These are phyloP conservation scores for Sarcoramphus papa DNA, from an alignment of 2,797 vertebrate genomes.

Conservation along the genomic window DNA sequence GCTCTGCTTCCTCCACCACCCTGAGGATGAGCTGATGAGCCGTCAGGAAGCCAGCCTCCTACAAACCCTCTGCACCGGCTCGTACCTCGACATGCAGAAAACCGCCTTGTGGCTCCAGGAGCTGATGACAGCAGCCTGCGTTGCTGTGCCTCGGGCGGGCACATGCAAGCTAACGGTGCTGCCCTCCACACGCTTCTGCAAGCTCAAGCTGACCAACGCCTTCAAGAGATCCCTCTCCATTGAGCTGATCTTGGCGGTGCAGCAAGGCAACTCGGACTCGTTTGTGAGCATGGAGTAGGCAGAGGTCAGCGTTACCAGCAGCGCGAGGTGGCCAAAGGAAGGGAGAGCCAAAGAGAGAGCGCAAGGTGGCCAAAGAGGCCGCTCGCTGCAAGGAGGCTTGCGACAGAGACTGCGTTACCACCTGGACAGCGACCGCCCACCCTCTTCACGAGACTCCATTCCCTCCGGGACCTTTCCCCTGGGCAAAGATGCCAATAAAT, in stretches of 20 bases:
- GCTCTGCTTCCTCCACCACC: background rate
- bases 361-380: too few relatives aligned
- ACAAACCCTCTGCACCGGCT: background rate
- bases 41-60: background rate
- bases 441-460: too few relatives aligned
- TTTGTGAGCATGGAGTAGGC: too few relatives aligned
- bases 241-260: background rate
- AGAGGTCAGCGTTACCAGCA: too few relatives aligned
- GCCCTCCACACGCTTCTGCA: background rate
- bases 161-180: background rate
- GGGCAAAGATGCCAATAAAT: too few relatives aligned
- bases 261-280: too few relatives aligned
- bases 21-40: background rate
- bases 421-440: too few relatives aligned
- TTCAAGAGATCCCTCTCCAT: accelerated
- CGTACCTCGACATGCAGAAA: background rate
- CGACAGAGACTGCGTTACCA: too few relatives aligned
- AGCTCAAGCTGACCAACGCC: background rate
- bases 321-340: too few relatives aligned
- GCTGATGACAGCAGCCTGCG: background rate
- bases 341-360: too few relatives aligned
- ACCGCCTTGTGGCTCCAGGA: background rate
- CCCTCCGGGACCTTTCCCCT: too few relatives aligned
- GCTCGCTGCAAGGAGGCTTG: too few relatives aligned
- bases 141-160: accelerated